Evolutionary conservation across 2,113 vertebrate genomes (phyloP), one percentile per base, ranked within the genome.

Genomic region (Camelus bactrianus): DNA sequence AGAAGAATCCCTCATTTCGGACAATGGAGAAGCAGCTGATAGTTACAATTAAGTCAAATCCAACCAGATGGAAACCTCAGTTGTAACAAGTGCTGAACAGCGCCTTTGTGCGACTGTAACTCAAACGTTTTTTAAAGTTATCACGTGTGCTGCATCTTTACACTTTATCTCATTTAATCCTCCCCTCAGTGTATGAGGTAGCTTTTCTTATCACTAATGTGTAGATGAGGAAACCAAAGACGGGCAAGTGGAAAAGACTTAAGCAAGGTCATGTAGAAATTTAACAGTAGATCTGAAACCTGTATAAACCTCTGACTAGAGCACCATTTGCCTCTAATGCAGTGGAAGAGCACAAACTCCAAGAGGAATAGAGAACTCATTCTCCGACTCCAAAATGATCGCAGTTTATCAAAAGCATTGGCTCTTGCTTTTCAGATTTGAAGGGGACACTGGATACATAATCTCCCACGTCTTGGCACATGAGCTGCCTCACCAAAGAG

Each of bases 61-160:
- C 81, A 82, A 46, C 13, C 42, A 84, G 64, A 91, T 91, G 52
- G 52, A 89, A 91, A 35, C 42, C 22, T 84, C 70, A 8, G 15
- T 46, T 95, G 19, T 58, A 77, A 70, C 16, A 56, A 8, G 15
- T 1, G 5, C 20, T 62, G 65, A 91, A 62, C 30, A 30, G 15
- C 26, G 30, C 46, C 56, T 93, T 91, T 54, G n/a, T 87, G 38
- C 22, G 15, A 0, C 17, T 76, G 3, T 19, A 73, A 73, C 56
- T 64, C 24, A 46, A 22, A 30, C 12, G 6, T 60, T n/a, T 81
- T 52, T 54, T 46, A 60, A 91, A 93, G 48, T 54, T 26, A 72
- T 52, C 13, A 4, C 32, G 17, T 16, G 20, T 8, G 17, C 30
- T 52, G 4, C 7, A 30, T 2, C 8, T 88, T 81, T 32, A n/a